phyloP scores from a whole-genome alignment of 1,140 invertebrate species.

The Drosophila dunni region DNA sequence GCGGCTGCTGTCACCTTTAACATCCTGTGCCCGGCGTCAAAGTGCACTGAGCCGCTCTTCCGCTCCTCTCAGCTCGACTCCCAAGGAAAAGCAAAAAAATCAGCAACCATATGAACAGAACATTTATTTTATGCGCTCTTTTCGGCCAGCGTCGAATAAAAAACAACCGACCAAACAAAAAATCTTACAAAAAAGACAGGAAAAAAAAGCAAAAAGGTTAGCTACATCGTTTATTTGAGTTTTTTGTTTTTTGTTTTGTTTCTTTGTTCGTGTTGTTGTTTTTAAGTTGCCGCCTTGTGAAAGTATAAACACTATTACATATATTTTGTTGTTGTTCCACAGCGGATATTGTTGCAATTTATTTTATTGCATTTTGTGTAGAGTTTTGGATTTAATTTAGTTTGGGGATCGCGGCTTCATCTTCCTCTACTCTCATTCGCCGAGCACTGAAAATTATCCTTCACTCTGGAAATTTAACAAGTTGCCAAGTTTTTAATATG shows the following conservation, averaged over 20 bases:
- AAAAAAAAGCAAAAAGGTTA: constrained; percentile 53
- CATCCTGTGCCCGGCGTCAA: constrained; percentile 46
- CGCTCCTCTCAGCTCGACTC: constrained; percentile 12
- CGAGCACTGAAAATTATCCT: constrained; percentile 55
- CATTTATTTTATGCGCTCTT: constrained; percentile 79
- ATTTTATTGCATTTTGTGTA: constrained; percentile 79
- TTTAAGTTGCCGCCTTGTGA: constrained; percentile 23
- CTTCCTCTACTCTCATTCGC: constrained; percentile 28
- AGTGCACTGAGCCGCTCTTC: constrained; percentile 35
- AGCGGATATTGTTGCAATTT: constrained; percentile 78
- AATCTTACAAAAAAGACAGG: constrained; percentile 16
- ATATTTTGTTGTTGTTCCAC: constrained; percentile 48
- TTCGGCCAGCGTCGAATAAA: constrained; percentile 25
- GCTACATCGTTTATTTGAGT: constrained; percentile 71
- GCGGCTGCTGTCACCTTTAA: constrained; percentile 72
- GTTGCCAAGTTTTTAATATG: constrained; percentile 77
- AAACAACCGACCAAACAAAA: constrained; percentile 27
- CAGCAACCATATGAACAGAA: constrained; percentile 32
- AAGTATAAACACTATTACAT: constrained; percentile 33
- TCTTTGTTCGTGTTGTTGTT: constrained; percentile 37
- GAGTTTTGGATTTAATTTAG: constrained; percentile 79
- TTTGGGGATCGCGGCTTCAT: constrained; percentile 34
- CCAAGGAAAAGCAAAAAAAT: too few relatives aligned
- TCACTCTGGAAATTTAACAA: constrained; percentile 64
- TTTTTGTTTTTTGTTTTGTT: constrained; percentile 55